These are phyloP conservation scores for Crotalus viridis DNA, from an alignment of 2,113 vertebrate genomes.

Conservation along the genomic window DNA sequence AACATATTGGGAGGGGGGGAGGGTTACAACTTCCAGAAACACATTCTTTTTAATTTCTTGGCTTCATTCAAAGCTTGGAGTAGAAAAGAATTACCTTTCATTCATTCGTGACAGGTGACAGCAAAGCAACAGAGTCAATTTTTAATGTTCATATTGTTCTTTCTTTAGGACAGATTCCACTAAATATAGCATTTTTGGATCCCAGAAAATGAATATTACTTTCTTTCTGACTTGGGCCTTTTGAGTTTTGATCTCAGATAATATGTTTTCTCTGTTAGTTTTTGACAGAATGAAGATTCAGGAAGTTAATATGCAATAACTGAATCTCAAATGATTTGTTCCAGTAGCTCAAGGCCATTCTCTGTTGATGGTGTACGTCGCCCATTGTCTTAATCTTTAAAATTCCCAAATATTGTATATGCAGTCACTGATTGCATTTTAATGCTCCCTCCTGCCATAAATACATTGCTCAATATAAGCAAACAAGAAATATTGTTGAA, in stretches of 20 bases:
- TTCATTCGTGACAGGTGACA: not conserved
- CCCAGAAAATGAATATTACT: not conserved
- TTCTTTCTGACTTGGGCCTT: slow-evolving; percentile 15
- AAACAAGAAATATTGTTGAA: slow-evolving; percentile 78
- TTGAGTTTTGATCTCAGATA: slow-evolving; percentile 64
- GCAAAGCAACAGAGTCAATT: not conserved
- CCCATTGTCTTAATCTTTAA: slow-evolving; percentile 72
- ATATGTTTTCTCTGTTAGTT: slow-evolving; percentile 35
- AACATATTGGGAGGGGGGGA: too few relatives aligned
- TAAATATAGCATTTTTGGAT: not conserved
- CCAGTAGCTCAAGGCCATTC: slow-evolving; percentile 71
- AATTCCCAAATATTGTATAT: slow-evolving; percentile 61
- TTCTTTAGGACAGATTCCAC: not conserved
- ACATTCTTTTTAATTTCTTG: not conserved
- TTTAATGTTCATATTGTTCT: not conserved
- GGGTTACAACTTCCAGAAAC: not conserved
- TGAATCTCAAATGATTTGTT: slow-evolving; percentile 68
- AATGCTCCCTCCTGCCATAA: slow-evolving; percentile 72
- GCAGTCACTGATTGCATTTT: slow-evolving; percentile 71
- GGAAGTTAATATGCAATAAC: slow-evolving; percentile 65
- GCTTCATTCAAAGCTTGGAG: not conserved
- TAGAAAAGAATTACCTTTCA: not conserved
- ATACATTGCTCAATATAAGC: slow-evolving; percentile 75
- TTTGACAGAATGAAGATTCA: slow-evolving; percentile 67
- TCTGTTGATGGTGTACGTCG: slow-evolving; percentile 53